Conservation (phyloP, 2,797 vertebrate genomes). For the Pipistrellus pygmaeus region DNA sequence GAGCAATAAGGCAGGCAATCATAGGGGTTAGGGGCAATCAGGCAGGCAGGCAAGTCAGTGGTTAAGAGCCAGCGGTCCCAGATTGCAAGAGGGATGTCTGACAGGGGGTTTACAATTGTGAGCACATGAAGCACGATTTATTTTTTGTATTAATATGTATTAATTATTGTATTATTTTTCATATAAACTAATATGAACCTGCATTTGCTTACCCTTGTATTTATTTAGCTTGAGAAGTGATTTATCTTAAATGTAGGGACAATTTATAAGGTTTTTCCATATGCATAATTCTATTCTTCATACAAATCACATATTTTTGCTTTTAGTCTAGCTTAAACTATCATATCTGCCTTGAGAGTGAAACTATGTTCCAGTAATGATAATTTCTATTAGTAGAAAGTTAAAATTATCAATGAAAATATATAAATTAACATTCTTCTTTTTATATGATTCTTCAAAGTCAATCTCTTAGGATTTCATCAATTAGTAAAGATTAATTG, state of each 20-base stretch:
- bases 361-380: neutral
- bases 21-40: no score
- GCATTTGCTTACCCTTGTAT: neutral
- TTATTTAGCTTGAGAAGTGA: neutral
- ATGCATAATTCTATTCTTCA: neutral
- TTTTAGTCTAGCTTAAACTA: neutral
- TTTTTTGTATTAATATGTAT: neutral
- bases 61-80: no score
- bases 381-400: neutral
- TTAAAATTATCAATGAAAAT: neutral
- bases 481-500: constrained; percentile 30
- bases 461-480: neutral
- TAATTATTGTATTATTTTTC: neutral
- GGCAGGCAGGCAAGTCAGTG: no score
- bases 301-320: neutral
- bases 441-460: neutral
- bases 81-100: neutral
- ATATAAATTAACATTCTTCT: neutral
- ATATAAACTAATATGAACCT: neutral
- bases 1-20: no score
- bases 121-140: neutral
- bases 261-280: neutral
- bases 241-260: neutral
- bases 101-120: neutral
- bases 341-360: neutral